These are phyloP conservation scores for Barnardius zonarius DNA, from an alignment of 2,113 vertebrate species.

Conservation along the genomic window DNA sequence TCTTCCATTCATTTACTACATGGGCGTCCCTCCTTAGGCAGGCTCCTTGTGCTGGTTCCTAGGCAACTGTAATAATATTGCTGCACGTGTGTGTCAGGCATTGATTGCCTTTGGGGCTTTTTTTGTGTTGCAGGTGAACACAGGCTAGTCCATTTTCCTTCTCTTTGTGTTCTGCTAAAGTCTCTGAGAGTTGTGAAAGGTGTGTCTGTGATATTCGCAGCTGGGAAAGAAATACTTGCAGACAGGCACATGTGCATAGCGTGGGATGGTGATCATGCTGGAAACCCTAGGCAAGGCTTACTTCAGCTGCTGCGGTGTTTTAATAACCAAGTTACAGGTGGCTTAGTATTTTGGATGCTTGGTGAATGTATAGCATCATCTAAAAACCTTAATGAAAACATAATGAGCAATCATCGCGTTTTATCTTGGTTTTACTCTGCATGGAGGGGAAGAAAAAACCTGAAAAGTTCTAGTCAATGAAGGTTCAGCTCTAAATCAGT, in stretches of 20 bases:
- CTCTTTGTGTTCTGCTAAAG: constrained; percentile 33
- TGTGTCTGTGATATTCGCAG: neutral
- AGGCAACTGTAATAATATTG: constrained; percentile 41
- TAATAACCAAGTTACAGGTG: neutral
- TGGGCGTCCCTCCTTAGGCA: neutral
- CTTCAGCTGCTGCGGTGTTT: neutral
- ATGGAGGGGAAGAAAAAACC: neutral
- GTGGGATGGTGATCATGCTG: neutral
- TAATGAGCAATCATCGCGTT: neutral
- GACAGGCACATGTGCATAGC: neutral
- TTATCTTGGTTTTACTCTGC: neutral
- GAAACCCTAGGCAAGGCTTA: constrained; percentile 7
- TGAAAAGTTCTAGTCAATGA: neutral
- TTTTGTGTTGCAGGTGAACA: constrained; percentile 43
- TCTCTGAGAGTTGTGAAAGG: constrained; percentile 36
- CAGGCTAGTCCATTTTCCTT: constrained; percentile 14
- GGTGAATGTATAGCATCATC: neutral
- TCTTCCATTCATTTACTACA: constrained; percentile 1
- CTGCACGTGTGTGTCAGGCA: constrained; percentile 13
- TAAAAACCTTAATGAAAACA: neutral
- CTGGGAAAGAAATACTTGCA: constrained; percentile 8
- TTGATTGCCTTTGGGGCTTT: constrained; percentile 49
- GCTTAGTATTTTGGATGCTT: neutral
- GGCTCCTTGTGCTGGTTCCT: constrained; percentile 26
- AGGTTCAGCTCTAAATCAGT: neutral